Conservation (phyloP, 2,113 vertebrate genomes). For the Talpa occidentalis region DNA sequence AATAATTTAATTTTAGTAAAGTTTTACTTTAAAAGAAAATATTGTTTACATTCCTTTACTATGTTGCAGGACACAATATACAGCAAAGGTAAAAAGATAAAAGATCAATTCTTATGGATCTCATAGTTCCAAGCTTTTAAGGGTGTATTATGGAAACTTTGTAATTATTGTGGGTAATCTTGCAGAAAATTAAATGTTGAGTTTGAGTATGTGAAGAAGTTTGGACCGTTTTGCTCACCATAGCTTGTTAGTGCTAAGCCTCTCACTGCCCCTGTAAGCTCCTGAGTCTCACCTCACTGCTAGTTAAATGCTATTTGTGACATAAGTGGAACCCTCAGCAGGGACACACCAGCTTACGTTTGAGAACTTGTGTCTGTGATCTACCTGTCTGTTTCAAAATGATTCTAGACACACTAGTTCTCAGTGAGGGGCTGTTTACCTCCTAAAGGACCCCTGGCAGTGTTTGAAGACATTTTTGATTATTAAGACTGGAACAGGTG, state of each 20-base stretch:
- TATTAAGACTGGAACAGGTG: background rate
- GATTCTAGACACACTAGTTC: background rate
- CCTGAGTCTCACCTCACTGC: background rate
- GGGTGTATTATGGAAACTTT: conserved; percentile 93
- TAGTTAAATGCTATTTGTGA: background rate
- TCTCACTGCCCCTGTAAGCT: conserved; percentile 40
- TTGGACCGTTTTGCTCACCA: conserved; percentile 84
- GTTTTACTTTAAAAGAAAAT: conserved; percentile 84
- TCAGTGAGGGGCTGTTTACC: background rate
- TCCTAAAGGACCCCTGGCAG: background rate
- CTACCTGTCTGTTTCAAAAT: conserved; percentile 42
- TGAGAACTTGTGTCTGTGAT: accelerated
- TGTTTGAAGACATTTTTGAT: background rate
- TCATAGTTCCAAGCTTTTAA: conserved; percentile 92
- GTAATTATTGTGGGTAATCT: conserved; percentile 94
- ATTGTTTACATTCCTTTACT: conserved; percentile 74
- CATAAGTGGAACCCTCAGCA: background rate
- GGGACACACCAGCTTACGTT: background rate
- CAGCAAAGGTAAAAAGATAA: conserved; percentile 83
- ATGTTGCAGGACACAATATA: conserved; percentile 54
- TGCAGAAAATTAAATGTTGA: conserved; percentile 87
- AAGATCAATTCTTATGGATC: conserved; percentile 93
- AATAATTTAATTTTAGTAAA: conserved; percentile 85
- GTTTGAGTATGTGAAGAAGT: conserved; percentile 84
- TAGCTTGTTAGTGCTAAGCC: conserved; percentile 80